These are phyloP conservation scores for Agapornis canus DNA, from an alignment of 2,797 vertebrate genomes.

Conservation along the genomic window DNA sequence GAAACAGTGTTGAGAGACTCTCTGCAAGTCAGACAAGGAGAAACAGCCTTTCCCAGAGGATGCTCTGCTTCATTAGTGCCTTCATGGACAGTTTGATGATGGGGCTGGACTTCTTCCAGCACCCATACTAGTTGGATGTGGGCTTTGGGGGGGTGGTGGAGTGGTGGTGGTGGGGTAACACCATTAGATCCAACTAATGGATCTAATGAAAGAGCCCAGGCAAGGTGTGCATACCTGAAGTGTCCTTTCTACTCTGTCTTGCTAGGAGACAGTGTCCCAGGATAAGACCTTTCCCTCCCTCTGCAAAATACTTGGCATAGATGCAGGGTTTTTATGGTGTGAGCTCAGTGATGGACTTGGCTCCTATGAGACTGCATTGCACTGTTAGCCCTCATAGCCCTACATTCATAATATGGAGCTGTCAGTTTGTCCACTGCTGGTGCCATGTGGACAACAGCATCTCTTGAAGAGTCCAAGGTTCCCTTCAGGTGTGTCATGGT, in stretches of 20 bases:
- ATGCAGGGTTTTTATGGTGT: not conserved
- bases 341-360: not conserved
- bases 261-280: not conserved
- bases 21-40: not conserved
- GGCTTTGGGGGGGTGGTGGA: not conserved
- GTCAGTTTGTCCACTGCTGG: not conserved
- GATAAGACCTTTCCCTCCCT: not conserved
- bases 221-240: not conserved
- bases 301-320: not conserved
- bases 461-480: not conserved
- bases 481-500: not conserved
- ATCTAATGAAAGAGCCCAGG: not conserved
- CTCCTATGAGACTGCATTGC: not conserved
- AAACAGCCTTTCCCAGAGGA: not conserved
- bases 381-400: not conserved
- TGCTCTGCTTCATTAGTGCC: not conserved
- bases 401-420: accelerated
- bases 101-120: not conserved
- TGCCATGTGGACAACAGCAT: not conserved
- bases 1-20: slow-evolving; percentile 19
- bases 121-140: accelerated
- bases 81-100: not conserved
- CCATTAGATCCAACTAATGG: not conserved
- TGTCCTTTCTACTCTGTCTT: not conserved
- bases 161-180: too few species aligned